Conservation (phyloP, 92 coral and sea anemone genomes). For the Porites divaricata region DNA sequence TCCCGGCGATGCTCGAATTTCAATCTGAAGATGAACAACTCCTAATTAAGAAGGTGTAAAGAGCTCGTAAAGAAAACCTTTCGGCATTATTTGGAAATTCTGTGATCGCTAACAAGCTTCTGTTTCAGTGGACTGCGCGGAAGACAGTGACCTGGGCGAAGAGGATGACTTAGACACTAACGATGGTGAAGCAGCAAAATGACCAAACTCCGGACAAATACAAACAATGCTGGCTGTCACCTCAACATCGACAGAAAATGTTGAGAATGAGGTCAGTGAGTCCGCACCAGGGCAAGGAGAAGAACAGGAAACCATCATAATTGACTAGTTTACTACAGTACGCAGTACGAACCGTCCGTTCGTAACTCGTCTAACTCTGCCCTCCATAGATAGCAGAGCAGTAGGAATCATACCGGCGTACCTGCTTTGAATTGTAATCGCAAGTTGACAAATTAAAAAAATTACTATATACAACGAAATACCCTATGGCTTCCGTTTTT, state of each 20-base stretch:
- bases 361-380: too few relatives aligned
- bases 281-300: neutral
- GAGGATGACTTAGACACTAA: neutral
- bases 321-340: neutral
- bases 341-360: neutral
- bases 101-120: neutral
- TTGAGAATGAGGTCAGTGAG: neutral
- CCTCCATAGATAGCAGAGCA: too few relatives aligned
- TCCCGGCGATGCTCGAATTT: too few relatives aligned
- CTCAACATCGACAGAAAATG: neutral
- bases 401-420: too few relatives aligned
- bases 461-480: neutral
- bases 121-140: constrained; percentile 7
- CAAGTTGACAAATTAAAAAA: constrained; percentile 1
- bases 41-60: too few relatives aligned
- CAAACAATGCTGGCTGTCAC: constrained; percentile 8
- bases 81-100: constrained; percentile 30
- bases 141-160: neutral
- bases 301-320: neutral
- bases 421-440: constrained; percentile 4
- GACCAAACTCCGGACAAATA: neutral
- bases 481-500: too few relatives aligned
- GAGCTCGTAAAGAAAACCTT: too few relatives aligned
- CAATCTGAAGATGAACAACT: too few relatives aligned
- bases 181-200: neutral